Evolutionary conservation across 2,113 vertebrate species (phyloP).

Genomic region (Sylvicapra grimmia): DNA sequence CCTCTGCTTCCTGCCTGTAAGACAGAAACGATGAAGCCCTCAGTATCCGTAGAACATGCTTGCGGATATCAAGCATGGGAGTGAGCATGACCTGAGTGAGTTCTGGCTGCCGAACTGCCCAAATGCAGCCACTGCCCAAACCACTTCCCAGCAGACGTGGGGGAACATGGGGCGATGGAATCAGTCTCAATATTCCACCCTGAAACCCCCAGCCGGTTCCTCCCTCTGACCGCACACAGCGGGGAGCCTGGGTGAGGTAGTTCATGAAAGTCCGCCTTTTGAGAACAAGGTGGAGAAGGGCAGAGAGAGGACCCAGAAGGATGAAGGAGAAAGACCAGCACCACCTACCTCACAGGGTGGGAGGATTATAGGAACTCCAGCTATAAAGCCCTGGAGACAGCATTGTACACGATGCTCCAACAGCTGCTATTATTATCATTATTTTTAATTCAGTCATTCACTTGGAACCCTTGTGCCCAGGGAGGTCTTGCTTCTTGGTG

Average conservation of each 20-base stretch:
- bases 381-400: background rate
- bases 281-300: background rate
- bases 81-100: background rate
- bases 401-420: fast-evolving
- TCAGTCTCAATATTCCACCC: background rate
- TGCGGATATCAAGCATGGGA: background rate
- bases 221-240: fast-evolving
- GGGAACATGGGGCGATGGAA: fast-evolving
- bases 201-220: fast-evolving
- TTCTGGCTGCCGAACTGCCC: background rate
- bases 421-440: background rate
- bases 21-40: background rate
- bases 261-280: background rate
- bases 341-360: too few species aligned
- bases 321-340: background rate
- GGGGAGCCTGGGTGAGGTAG: background rate
- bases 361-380: background rate
- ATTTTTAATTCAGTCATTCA: background rate
- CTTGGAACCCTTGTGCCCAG: background rate
- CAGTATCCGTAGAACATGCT: background rate
- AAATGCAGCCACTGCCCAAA: background rate
- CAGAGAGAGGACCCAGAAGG: background rate
- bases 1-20: background rate
- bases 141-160: too few species aligned
- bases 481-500: background rate